These are phyloP conservation scores for Pangasius krempfi DNA, from an alignment of 2,797 vertebrate species.

Conservation along the genomic window DNA sequence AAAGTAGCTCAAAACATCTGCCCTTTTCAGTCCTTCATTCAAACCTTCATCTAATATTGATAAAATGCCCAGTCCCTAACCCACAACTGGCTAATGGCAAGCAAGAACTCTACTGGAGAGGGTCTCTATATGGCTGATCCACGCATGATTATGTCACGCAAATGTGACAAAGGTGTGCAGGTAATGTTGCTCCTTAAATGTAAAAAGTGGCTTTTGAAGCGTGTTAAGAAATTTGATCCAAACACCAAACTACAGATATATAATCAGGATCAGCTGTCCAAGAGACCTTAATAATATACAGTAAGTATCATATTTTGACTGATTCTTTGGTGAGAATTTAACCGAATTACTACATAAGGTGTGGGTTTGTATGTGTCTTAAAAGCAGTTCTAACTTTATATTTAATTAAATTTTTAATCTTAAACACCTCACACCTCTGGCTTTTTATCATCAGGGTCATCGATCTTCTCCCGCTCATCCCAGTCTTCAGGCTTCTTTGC, in stretches of 20 bases:
- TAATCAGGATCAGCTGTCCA: not conserved
- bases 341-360: not conserved
- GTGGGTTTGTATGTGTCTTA: not conserved
- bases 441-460: constrained; percentile 83
- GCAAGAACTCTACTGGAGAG: not conserved
- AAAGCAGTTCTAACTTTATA: not conserved
- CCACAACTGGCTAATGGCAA: not conserved
- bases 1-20: not conserved
- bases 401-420: not conserved
- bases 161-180: not conserved
- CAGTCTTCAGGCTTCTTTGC: constrained; percentile 84
- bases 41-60: not conserved
- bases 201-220: not conserved
- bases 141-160: not conserved
- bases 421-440: constrained; percentile 78
- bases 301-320: not conserved
- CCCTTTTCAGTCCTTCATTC: not conserved
- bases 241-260: not conserved
- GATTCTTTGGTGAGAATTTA: not conserved
- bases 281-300: not conserved
- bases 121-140: not conserved
- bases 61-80: not conserved
- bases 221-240: not conserved
- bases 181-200: not conserved
- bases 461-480: constrained; percentile 82